These are phyloP conservation scores for Hylyphantes graminicola DNA, from an alignment of 1,140 invertebrate species.

Conservation along the genomic window DNA sequence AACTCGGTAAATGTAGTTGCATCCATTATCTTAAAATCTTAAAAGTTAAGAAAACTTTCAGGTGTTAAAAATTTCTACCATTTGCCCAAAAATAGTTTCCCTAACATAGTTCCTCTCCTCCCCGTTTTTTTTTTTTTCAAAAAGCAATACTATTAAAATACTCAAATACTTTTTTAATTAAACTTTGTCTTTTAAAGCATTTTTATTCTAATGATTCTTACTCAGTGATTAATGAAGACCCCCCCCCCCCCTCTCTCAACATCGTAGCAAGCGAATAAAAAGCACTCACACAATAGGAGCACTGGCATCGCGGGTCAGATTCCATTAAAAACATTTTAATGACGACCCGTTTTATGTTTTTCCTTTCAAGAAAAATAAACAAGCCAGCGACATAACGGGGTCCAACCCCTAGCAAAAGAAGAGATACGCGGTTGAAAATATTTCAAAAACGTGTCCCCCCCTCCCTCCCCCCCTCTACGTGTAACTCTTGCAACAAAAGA, in stretches of 20 bases:
- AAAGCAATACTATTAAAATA: not conserved
- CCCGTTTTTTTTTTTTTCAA: not conserved
- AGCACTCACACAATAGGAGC: constrained; percentile 9
- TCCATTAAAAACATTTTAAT: constrained; percentile 60
- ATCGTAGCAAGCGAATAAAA: too few relatives aligned
- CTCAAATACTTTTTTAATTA: not conserved
- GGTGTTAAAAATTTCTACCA: too few relatives aligned
- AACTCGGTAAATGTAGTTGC: too few relatives aligned
- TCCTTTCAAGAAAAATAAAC: constrained; percentile 37
- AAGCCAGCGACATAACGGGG: constrained; percentile 15
- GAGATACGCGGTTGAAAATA: constrained; percentile 47
- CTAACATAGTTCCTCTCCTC: too few relatives aligned
- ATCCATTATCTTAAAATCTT: too few relatives aligned
- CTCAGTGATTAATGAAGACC: constrained; percentile 10
- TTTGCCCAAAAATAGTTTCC: too few relatives aligned
- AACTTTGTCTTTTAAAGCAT: not conserved
- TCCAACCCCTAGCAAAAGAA: not conserved
- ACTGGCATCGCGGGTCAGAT: constrained; percentile 33
- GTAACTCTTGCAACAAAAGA: constrained; percentile 19
- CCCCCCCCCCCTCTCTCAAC: not conserved
- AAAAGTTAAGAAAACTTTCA: too few relatives aligned
- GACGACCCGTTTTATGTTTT: constrained; percentile 51
- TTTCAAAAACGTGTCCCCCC: constrained; percentile 47
- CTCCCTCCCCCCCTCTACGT: not conserved
- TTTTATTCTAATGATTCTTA: not conserved